Percentiles rank a stretch among this genome's conserved stretches.
Evolutionary conservation across 1,140 invertebrate genomes (phyloP).

Genomic region (Drosophila lacteicornis): DNA sequence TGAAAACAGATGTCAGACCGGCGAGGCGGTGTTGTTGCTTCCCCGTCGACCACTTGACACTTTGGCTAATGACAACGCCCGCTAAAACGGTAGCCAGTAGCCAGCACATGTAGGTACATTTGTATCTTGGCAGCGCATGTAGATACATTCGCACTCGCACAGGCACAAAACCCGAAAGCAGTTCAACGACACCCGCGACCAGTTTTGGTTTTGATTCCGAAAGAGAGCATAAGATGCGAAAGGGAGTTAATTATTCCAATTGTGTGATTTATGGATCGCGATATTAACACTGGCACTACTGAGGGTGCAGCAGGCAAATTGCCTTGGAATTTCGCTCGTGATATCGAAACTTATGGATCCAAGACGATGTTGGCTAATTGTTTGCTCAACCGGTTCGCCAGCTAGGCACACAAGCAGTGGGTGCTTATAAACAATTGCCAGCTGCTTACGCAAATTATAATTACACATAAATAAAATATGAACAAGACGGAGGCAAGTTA

Average conservation of each 20-base stretch:
- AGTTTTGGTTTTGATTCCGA: conserved; percentile 53
- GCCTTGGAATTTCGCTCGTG: conserved; percentile 26
- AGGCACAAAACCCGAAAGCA: conserved; percentile 16
- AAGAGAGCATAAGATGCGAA: conserved; percentile 29
- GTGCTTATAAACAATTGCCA: conserved; percentile 33
- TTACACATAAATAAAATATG: conserved; percentile 12
- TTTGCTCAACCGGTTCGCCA: conserved; percentile 58
- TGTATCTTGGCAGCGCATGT: conserved; percentile 60
- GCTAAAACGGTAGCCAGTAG: conserved; percentile 56
- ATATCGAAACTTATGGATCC: conserved; percentile 50
- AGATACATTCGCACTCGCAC: conserved; percentile 31
- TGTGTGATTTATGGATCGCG: conserved; percentile 47
- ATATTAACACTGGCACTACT: conserved; percentile 36
- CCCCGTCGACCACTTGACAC: conserved; percentile 55
- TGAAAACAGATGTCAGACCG: conserved; percentile 1
- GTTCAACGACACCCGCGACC: conserved; percentile 70
- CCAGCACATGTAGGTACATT: conserved; percentile 68
- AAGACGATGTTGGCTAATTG: conserved; percentile 61
- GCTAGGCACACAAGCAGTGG: not conserved
- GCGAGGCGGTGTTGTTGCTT: not conserved
- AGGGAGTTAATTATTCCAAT: conserved; percentile 53
- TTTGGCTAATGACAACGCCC: conserved; percentile 58
- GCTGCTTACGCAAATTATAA: conserved; percentile 41
- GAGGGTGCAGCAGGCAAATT: conserved; percentile 23
- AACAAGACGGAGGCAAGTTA: not conserved